Base-by-base conservation (phyloP, 1,140 invertebrate species). In the Bacillus rossius region DNA sequence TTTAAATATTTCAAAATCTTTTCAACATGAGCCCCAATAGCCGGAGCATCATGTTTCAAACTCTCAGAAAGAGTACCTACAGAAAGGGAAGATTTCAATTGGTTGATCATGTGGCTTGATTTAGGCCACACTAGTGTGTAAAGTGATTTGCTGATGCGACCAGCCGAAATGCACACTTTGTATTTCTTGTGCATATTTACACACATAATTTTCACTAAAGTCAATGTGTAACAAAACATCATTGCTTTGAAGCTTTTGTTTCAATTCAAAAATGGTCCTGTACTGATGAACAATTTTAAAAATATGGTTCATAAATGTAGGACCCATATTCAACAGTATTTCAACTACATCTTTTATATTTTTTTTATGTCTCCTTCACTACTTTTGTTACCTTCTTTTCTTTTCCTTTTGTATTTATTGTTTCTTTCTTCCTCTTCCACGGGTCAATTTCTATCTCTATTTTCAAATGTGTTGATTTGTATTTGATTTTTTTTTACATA, bases 1-100 rank as follows among this genome's bases (percentile, higher is more conserved):
- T 60, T 62, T 20, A 65, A 65, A 56, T 47, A 64, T 43, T 61
- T n/a, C 56, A 74, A 53, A 8, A 66, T 62, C 49, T 66, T 63
- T 61, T 68, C 63, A 37, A 72, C 41, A 61, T 74, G 68, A 60
- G 61, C 70, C 67, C 68, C 73, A 59, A 74, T 64, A 2, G 67
- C 66, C 59, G 64, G 60, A 51, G 73, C 68, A 56, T 69, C 64
- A 61, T 73, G 66, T 20, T 64, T 61, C 37, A 69, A 64, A 65
- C 66, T 67, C 34, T 70, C 64, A 60, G 69, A 70, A 7, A 73
- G 60, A 14, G 70, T 69, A 60, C n/a, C n/a, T n/a, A n/a, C 70
- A 66, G 64, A 74, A 73, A 41, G 62, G 67, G 41, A 29, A 59
- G n/a, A 65, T 45, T 65, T 67, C 50, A 45, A 66, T 45, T 57